Percentiles rank a stretch among this genome's conserved stretches.
phyloP scores from a whole-genome alignment of 2,113 vertebrate species.

The Telmatochromis bifrenatus region DNA sequence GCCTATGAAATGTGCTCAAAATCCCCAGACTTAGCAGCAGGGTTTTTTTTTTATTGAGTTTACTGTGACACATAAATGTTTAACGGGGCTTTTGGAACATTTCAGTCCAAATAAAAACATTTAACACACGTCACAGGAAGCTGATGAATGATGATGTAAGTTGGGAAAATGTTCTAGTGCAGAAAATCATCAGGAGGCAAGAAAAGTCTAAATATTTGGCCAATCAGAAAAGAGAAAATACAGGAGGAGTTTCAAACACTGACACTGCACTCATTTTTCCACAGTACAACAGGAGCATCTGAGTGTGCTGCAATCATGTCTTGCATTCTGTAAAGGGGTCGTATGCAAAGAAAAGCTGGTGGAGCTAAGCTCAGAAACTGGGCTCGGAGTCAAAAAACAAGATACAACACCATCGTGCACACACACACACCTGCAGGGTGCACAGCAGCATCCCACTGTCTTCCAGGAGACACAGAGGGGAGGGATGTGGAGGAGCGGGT shows the following conservation, averaged over 20 bases:
- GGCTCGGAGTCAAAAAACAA: conserved; percentile 11
- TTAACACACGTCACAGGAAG: not conserved
- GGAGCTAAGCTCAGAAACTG: conserved; percentile 21
- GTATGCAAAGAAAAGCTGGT: conserved; percentile 4
- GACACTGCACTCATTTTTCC: not conserved
- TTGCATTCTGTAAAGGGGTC: conserved; percentile 18
- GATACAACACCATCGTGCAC: not conserved
- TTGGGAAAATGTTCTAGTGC: not conserved
- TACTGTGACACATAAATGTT: not conserved
- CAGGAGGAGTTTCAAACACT: not conserved
- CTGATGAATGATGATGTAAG: not conserved
- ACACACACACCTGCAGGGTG: not conserved
- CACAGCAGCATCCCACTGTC: not conserved
- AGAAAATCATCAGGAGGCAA: not conserved
- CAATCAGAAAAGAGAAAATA: not conserved
- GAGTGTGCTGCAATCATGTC: not conserved
- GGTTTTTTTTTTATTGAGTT: not conserved
- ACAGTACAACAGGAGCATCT: not conserved
- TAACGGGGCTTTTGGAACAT: not conserved
- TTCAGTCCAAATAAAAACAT: not conserved
- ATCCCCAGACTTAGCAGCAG: not conserved
- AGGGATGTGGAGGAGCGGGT: conserved; percentile 23
- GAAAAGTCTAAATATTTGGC: not conserved
- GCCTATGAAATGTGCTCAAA: not conserved
- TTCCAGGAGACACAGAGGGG: not conserved